A percentile compares a stretch with the other conserved stretches of the same genome.
phyloP scores from a whole-genome alignment of 2,797 vertebrate species.

The Austrolebias charrua region DNA sequence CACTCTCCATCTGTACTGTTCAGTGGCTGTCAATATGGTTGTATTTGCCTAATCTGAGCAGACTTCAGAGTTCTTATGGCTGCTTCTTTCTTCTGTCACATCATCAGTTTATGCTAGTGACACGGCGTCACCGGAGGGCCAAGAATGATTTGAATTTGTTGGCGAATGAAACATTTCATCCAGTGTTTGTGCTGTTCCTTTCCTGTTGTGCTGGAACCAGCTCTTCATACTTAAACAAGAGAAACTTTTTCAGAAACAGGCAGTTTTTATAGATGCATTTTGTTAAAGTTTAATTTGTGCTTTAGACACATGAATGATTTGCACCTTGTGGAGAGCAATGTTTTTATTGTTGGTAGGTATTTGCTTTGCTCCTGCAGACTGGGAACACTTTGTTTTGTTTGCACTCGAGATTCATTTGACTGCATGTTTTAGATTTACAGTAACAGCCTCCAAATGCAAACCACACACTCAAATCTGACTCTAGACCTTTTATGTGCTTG shows the following conservation, averaged over 20 bases:
- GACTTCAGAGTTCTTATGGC: constrained; percentile 1
- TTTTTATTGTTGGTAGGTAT: background rate
- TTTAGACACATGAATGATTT: background rate
- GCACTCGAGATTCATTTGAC: background rate
- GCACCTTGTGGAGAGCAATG: background rate
- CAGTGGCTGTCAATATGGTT: background rate
- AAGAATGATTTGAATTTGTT: background rate
- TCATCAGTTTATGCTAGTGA: constrained; percentile 4
- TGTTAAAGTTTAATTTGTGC: background rate
- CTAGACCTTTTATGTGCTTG: background rate
- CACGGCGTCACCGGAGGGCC: background rate
- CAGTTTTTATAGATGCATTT: background rate
- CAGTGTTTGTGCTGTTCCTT: background rate
- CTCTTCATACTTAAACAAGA: background rate
- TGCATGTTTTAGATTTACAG: background rate
- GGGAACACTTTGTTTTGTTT: background rate
- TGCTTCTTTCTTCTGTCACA: constrained; percentile 1
- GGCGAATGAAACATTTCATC: background rate
- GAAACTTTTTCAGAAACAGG: background rate
- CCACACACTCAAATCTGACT: background rate
- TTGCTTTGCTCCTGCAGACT: background rate
- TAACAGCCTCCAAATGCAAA: background rate
- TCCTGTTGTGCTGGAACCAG: background rate
- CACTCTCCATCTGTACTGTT: background rate
- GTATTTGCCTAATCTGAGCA: constrained; percentile 1